phyloP scores from a whole-genome alignment of 2,888 invertebrate species.

The Lasioglossum calceatum region DNA sequence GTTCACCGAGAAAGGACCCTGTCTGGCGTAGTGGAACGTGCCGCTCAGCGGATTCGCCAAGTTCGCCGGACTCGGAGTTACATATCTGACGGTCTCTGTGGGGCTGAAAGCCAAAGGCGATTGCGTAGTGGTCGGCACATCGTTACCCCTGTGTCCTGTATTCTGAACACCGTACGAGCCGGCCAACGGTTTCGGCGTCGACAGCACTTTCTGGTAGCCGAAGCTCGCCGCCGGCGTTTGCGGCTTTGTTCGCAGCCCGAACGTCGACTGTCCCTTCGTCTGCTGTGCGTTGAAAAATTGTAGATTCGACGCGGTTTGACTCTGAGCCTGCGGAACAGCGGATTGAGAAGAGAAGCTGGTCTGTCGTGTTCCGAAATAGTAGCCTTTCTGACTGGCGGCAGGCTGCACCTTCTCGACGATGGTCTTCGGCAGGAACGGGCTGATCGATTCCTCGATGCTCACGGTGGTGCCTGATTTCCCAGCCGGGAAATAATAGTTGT shows the following conservation, averaged over 20 bases:
- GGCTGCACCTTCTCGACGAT: slow-evolving; percentile 76
- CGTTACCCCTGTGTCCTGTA: slow-evolving; percentile 50
- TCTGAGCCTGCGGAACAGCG: neutral
- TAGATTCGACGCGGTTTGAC: slow-evolving; percentile 20
- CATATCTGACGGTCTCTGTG: slow-evolving; percentile 49
- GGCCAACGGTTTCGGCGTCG: slow-evolving; percentile 59
- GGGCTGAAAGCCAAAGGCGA: slow-evolving; percentile 48
- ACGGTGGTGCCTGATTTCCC: slow-evolving; percentile 82
- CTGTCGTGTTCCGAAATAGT: neutral
- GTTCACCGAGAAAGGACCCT: slow-evolving; percentile 32
- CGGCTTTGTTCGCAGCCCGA: slow-evolving; percentile 79
- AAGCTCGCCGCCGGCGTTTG: slow-evolving; percentile 69
- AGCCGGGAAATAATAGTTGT: slow-evolving; percentile 81
- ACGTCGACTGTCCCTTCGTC: slow-evolving; percentile 64
- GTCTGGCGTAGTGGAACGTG: slow-evolving; percentile 59
- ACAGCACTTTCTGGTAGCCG: slow-evolving; percentile 54
- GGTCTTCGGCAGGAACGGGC: slow-evolving; percentile 80
- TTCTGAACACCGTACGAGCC: slow-evolving; percentile 63
- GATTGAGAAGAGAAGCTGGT: slow-evolving; percentile 13
- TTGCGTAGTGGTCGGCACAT: slow-evolving; percentile 46
- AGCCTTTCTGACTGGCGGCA: slow-evolving; percentile 56
- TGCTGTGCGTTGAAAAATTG: slow-evolving; percentile 35
- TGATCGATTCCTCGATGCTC: slow-evolving; percentile 82
- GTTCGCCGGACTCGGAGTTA: slow-evolving; percentile 58
- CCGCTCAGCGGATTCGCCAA: slow-evolving; percentile 24